Conservation (phyloP, 1,140 invertebrate species). For the Saccostrea cuccullata region DNA sequence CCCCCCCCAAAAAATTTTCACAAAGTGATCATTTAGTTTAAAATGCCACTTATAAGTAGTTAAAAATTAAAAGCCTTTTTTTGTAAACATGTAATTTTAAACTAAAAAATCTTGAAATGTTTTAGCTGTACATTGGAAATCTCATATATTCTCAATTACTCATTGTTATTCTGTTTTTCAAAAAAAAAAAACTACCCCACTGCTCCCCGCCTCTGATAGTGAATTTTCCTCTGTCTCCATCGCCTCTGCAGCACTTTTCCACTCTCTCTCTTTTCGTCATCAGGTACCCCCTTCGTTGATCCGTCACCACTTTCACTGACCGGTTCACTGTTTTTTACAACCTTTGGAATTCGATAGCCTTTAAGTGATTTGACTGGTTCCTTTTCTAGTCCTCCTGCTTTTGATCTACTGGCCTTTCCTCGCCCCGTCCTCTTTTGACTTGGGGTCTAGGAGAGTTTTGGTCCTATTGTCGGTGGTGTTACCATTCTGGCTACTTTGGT, state of each 20-base stretch:
- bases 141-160: background rate
- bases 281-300: background rate
- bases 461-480: background rate
- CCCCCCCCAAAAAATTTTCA: too few relatives aligned
- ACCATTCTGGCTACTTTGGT: slow-evolving; percentile 29
- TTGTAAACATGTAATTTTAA: too few relatives aligned
- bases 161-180: too few relatives aligned
- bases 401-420: slow-evolving; percentile 10
- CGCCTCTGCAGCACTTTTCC: background rate
- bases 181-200: background rate
- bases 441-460: background rate
- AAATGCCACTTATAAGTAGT: too few relatives aligned
- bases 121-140: too few relatives aligned
- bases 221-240: slow-evolving; percentile 44
- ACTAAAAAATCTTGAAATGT: too few relatives aligned
- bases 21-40: too few relatives aligned
- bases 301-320: background rate
- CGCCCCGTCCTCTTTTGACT: too few relatives aligned
- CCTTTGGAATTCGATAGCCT: slow-evolving; percentile 3
- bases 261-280: slow-evolving; percentile 32
- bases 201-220: background rate
- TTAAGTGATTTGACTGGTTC: slow-evolving; percentile 4
- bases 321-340: background rate
- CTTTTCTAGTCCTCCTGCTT: slow-evolving; percentile 16
- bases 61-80: too few relatives aligned